Percentiles rank a stretch among this genome's conserved stretches.
Evolutionary conservation across 2,888 invertebrate genomes (phyloP).

Genomic region (Timema podura): DNA sequence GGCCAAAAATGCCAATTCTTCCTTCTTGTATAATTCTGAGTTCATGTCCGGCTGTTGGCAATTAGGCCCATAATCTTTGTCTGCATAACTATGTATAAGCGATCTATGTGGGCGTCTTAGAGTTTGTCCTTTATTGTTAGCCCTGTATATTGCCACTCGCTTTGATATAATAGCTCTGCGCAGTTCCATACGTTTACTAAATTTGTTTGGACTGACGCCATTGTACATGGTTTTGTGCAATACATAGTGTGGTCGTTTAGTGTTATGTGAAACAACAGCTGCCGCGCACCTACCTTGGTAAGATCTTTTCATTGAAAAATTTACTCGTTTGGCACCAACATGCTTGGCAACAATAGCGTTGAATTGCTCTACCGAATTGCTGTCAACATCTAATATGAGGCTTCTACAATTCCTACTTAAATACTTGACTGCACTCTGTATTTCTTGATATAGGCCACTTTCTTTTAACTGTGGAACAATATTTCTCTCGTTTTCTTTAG

Average conservation of each 20-base stretch:
- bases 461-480: too few relatives aligned
- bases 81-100: not conserved
- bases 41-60: conserved; percentile 2
- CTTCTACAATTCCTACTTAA: conserved; percentile 20
- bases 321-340: conserved; percentile 24
- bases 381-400: conserved; percentile 22
- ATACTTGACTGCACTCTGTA: conserved; percentile 18
- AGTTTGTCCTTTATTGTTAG: not conserved
- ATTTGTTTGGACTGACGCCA: not conserved
- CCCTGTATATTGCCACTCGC: not conserved
- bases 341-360: conserved; percentile 20
- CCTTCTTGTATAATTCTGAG: not conserved
- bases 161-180: not conserved
- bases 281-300: conserved; percentile 24
- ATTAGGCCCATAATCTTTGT: not conserved
- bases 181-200: not conserved
- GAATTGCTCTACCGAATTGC: conserved; percentile 19
- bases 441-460: conserved; percentile 20
- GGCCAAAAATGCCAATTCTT: not conserved
- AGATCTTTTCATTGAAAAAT: conserved; percentile 19
- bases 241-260: conserved; percentile 7
- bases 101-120: not conserved
- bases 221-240: conserved; percentile 1
- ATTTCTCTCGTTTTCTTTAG: too few relatives aligned
- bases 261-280: conserved; percentile 16